Percentiles rank a stretch among this genome's conserved stretches.
phyloP scores from a whole-genome alignment of 2,888 invertebrate species.

The Beris chalybata region DNA sequence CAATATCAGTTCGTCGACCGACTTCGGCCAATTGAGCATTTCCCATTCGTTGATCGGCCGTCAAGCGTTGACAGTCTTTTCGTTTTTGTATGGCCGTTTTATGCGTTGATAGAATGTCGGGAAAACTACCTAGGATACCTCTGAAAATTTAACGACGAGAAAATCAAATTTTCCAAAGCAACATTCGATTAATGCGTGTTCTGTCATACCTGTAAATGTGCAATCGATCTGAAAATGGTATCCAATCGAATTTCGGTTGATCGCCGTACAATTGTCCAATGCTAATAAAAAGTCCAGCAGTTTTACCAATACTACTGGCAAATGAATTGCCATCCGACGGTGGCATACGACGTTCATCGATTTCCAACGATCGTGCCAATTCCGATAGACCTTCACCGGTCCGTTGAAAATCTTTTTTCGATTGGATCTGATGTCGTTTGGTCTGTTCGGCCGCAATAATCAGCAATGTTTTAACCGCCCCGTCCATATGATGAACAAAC shows the following conservation, averaged over 20 bases:
- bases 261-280: conserved; percentile 89
- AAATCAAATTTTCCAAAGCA: conserved; percentile 1
- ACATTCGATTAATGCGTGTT: background rate
- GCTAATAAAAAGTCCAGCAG: conserved; percentile 86
- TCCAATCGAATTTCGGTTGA: conserved; percentile 87
- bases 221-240: conserved; percentile 85
- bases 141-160: conserved; percentile 49
- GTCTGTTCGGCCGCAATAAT: conserved; percentile 81
- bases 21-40: conserved; percentile 79
- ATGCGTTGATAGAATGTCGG: conserved; percentile 86
- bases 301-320: conserved; percentile 79
- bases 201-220: conserved; percentile 74
- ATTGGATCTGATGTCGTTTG: conserved; percentile 74
- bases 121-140: conserved; percentile 87
- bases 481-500: conserved; percentile 85
- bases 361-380: conserved; percentile 80
- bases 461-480: conserved; percentile 80
- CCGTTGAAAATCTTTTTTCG: conserved; percentile 80
- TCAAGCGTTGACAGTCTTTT: conserved; percentile 82
- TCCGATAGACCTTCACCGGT: conserved; percentile 85
- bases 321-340: conserved; percentile 67
- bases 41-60: conserved; percentile 79
- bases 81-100: conserved; percentile 88
- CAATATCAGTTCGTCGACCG: conserved; percentile 81
- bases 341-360: conserved; percentile 66